These are phyloP conservation scores for Spodoptera littoralis DNA, from an alignment of 2,888 invertebrate species.

Conservation along the genomic window DNA sequence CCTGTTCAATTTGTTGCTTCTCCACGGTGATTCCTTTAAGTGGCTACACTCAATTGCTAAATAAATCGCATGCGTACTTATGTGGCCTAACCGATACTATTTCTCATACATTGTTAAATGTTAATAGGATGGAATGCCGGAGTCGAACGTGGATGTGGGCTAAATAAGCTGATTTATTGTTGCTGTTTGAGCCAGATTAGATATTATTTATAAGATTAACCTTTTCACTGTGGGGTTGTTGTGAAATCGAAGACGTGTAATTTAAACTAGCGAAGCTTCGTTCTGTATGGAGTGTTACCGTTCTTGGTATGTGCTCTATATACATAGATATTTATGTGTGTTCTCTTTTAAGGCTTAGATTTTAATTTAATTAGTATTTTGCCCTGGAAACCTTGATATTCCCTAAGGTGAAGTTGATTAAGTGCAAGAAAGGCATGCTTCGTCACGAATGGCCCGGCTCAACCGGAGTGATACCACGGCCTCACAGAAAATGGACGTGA, in stretches of 20 bases:
- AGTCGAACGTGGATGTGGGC: slow-evolving; percentile 46
- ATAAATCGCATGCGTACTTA: slow-evolving; percentile 79
- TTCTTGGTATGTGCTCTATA: background rate
- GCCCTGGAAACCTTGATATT: too few relatives aligned
- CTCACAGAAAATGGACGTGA: too few relatives aligned
- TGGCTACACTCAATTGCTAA: slow-evolving; percentile 86
- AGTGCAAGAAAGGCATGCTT: too few relatives aligned
- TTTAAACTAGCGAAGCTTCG: slow-evolving; percentile 15
- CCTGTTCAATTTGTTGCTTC: slow-evolving; percentile 88
- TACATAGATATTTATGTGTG: too few relatives aligned
- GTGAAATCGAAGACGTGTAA: slow-evolving; percentile 28
- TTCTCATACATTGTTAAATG: slow-evolving; percentile 63
- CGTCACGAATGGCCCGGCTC: too few relatives aligned
- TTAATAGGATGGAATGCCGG: slow-evolving; percentile 59
- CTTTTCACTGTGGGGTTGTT: slow-evolving; percentile 35
- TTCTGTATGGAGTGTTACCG: background rate
- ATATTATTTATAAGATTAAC: slow-evolving; percentile 54
- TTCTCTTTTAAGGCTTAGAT: too few relatives aligned
- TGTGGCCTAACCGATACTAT: slow-evolving; percentile 62
- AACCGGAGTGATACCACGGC: too few relatives aligned
- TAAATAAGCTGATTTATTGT: slow-evolving; percentile 47
- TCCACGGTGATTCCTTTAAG: slow-evolving; percentile 87
- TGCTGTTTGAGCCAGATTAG: slow-evolving; percentile 43
- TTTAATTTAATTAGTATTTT: too few relatives aligned
- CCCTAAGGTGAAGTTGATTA: too few relatives aligned